Conservation (phyloP, 2,797 vertebrate genomes). For the Hydrocynus forskahlii region DNA sequence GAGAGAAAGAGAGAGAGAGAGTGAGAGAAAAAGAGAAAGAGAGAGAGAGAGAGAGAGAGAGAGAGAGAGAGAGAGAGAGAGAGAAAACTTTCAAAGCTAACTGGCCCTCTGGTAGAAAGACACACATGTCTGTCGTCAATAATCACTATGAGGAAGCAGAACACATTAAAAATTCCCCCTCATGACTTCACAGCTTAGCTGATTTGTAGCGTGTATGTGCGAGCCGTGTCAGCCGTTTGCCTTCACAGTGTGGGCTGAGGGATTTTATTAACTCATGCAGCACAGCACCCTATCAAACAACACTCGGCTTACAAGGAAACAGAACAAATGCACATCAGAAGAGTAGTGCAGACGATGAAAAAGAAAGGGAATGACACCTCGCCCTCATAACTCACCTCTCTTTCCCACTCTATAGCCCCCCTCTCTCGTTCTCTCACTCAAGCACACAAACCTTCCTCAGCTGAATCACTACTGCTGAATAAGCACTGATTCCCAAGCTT, state of each 20-base stretch:
- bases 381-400: background rate
- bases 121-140: conserved; percentile 33
- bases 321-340: conserved; percentile 18
- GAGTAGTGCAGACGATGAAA: background rate
- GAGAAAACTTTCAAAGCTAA: conserved; percentile 35
- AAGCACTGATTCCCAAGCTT: background rate
- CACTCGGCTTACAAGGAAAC: background rate
- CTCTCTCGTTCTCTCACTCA: background rate
- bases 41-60: background rate
- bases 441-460: background rate
- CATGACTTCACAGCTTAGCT: conserved; percentile 32
- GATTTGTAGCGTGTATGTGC: conserved; percentile 6
- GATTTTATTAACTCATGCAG: background rate
- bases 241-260: conserved; percentile 11
- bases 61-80: background rate
- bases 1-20: conserved; percentile 1
- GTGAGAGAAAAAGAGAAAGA: background rate
- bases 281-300: conserved; percentile 11
- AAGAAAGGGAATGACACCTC: background rate
- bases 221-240: conserved; percentile 1
- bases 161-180: conserved; percentile 25
- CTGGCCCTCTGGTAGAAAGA: conserved; percentile 31
- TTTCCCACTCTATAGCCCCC: no score
- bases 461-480: background rate
- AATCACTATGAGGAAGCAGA: conserved; percentile 35